These are phyloP conservation scores for Amiota communis DNA, from an alignment of 2,888 invertebrate species.

Conservation along the genomic window DNA sequence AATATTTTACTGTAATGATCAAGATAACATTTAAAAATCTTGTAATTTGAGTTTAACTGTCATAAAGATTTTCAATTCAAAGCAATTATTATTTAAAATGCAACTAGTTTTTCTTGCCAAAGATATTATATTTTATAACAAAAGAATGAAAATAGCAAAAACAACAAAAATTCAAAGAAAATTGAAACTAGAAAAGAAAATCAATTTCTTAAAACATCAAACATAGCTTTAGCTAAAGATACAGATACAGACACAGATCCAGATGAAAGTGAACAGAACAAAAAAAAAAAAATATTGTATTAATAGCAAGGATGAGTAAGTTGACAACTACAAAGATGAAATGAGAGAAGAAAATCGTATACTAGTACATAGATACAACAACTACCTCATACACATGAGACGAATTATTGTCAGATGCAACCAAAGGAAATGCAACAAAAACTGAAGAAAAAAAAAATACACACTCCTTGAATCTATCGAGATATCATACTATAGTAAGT, in stretches of 20 bases:
- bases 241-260: background rate
- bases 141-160: background rate
- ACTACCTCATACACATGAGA: too few relatives aligned
- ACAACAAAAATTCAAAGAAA: background rate
- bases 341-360: background rate
- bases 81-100: conserved; percentile 5
- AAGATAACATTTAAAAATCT: too few relatives aligned
- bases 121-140: background rate
- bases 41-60: too few relatives aligned
- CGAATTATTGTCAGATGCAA: too few relatives aligned
- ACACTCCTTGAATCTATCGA: too few relatives aligned
- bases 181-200: background rate
- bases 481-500: background rate
- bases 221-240: background rate
- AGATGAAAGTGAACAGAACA: too few relatives aligned
- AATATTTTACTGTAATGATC: too few relatives aligned
- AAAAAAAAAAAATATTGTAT: too few relatives aligned
- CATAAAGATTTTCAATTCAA: background rate
- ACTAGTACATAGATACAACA: too few relatives aligned
- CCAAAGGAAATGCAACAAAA: conserved; percentile 10
- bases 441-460: background rate
- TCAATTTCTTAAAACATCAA: conserved; percentile 20
- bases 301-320: conserved; percentile 12
- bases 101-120: too few relatives aligned
- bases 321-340: conserved; percentile 4